These are phyloP conservation scores for Jacana jacana DNA, from an alignment of 2,113 vertebrate genomes.

Conservation along the genomic window DNA sequence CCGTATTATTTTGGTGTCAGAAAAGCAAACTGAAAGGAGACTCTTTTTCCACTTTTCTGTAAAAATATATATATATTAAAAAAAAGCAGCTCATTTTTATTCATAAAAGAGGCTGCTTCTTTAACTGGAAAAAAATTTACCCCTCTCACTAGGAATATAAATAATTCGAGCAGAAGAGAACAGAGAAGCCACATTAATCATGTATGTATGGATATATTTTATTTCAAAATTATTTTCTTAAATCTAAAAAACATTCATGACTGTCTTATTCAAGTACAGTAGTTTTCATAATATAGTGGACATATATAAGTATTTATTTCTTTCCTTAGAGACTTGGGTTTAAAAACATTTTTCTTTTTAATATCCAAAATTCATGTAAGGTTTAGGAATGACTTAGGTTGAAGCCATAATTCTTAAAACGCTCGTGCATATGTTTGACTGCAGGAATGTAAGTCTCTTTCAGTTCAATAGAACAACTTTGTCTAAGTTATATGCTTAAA, in stretches of 20 bases:
- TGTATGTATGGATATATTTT: conserved; percentile 57
- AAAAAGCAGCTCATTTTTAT: conserved; percentile 37
- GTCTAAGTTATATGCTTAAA: conserved; percentile 31
- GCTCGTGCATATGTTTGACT: conserved; percentile 11
- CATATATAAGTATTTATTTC: conserved; percentile 71
- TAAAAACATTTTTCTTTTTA: conserved; percentile 66
- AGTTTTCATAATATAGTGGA: conserved; percentile 55
- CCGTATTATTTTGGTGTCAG: conserved; percentile 22
- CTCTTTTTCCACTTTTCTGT: neutral
- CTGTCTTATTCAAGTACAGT: conserved; percentile 27
- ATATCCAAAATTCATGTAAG: conserved; percentile 67
- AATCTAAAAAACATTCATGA: conserved; percentile 70
- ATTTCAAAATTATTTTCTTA: conserved; percentile 56
- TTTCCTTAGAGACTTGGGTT: conserved; percentile 48
- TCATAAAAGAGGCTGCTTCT: conserved; percentile 58
- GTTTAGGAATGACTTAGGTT: conserved; percentile 61
- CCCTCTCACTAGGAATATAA: conserved; percentile 59
- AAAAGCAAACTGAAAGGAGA: conserved; percentile 21
- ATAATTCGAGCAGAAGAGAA: conserved; percentile 64
- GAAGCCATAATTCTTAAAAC: conserved; percentile 41
- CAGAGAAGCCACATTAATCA: conserved; percentile 69
- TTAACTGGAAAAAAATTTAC: conserved; percentile 54
- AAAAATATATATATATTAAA: too few relatives aligned
- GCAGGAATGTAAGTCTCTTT: conserved; percentile 46
- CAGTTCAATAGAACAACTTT: conserved; percentile 58